Evolutionary conservation across 2,888 invertebrate genomes (phyloP), one percentile per base, ranked within the genome.

Genomic region (Tromatobia lineatoria): DNA sequence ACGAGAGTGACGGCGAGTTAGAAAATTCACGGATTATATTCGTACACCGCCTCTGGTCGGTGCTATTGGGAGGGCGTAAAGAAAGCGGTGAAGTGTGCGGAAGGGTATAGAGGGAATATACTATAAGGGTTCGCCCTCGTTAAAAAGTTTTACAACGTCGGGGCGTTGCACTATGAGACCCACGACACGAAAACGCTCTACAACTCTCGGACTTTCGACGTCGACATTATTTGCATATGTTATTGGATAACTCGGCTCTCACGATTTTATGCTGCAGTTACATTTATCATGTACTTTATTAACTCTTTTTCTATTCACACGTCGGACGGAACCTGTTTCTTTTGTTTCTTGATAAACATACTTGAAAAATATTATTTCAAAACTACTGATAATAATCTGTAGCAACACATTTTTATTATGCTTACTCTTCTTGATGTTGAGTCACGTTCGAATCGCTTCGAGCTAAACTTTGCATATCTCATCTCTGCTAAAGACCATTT

Each of bases 161-260:
- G 54, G 47, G 54, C 42, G 70, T 78, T 64, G 23, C 50, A 38
- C 38, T 42, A 11, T 50, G 20, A 69, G 34, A 59, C 59, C 69
- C 69, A n/a, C 59, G 77, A 78, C 76, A 57, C 66, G 54, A 67
- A 45, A 67, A 67, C 54, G 23, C 54, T 25, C 25, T 29, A 54
- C 66, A 25, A 25, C 45, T 52, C 34, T 15, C 11, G 18, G 52
- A 66, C 18, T 66, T 25, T 57, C 34, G 59, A 59, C 45, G 67
- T 38, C 25, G 59, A 42, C 69, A 67, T 69, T 77, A 77, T 82
- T 82, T 82, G 71, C 77, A 78, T 82, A 78, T 34, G 54, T 82
- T 82, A 77, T 82, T 82, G 70, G 69, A 38, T 42, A 82, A 82
- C 69, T 61, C 42, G 70, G 52, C 42, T 61, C 52, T 59, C 69